phyloP scores from a whole-genome alignment of 2,797 vertebrate species.

The Numenius phaeopus region DNA sequence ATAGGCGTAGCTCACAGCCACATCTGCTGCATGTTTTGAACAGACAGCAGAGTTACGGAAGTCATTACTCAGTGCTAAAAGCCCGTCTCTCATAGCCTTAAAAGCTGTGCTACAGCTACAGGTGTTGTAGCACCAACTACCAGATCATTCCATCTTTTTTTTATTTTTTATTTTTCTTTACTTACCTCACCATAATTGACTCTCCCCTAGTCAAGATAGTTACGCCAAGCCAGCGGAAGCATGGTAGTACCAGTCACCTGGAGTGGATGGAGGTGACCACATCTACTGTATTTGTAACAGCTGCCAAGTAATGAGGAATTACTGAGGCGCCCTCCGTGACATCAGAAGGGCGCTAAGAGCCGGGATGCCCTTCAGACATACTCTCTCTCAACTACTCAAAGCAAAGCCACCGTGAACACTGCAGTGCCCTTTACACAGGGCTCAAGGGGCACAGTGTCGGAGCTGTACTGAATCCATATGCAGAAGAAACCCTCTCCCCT shows the following conservation, averaged over 20 bases:
- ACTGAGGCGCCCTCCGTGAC: not conserved
- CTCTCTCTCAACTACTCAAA: not conserved
- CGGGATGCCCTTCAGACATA: not conserved
- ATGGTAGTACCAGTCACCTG: constrained; percentile 20
- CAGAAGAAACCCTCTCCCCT: not conserved
- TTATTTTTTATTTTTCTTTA: constrained; percentile 49
- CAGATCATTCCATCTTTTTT: constrained; percentile 30
- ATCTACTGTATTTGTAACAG: constrained; percentile 3
- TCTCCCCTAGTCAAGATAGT: constrained; percentile 67
- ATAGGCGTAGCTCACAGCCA: not conserved
- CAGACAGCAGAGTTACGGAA: constrained; percentile 1
- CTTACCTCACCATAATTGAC: constrained; percentile 71
- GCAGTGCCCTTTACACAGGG: not conserved
- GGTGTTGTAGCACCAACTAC: constrained; percentile 22
- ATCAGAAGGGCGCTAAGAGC: not conserved
- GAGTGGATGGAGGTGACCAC: constrained; percentile 51
- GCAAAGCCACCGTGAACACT: not conserved
- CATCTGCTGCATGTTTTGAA: constrained; percentile 2
- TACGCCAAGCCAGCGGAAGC: constrained; percentile 56
- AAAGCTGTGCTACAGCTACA: not conserved
- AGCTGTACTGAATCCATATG: not conserved
- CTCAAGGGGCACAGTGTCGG: not conserved
- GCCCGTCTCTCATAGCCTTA: not conserved
- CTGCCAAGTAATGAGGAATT: constrained; percentile 23
- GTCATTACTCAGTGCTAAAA: not conserved